Percentiles rank a stretch among this genome's conserved stretches.
phyloP scores from a whole-genome alignment of 2,113 vertebrate species.

The Pollimyrus isidori region DNA sequence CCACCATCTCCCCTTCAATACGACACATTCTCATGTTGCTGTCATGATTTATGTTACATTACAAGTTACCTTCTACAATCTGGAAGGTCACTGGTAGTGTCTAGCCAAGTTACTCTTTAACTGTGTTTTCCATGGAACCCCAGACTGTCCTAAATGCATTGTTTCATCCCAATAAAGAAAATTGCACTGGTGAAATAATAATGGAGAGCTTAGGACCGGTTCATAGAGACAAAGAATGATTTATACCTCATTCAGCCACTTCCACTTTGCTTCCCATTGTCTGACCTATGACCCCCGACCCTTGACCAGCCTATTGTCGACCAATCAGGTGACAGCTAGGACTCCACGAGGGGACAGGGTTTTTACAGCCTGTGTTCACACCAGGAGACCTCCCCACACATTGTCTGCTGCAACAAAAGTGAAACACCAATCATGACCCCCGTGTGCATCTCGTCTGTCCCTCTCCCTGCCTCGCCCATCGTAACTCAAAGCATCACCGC shows the following conservation, averaged over 20 bases:
- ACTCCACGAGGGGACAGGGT: slow-evolving; percentile 37
- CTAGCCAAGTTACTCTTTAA: neutral
- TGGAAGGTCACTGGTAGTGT: neutral
- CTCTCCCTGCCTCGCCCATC: slow-evolving; percentile 16
- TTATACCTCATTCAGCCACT: slow-evolving; percentile 29
- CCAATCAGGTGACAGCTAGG: slow-evolving; percentile 41
- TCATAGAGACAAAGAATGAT: slow-evolving; percentile 12
- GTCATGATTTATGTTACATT: neutral
- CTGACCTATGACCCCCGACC: slow-evolving; percentile 40
- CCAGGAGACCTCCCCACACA: slow-evolving; percentile 36
- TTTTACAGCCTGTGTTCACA: slow-evolving; percentile 43
- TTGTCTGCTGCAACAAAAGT: slow-evolving; percentile 31
- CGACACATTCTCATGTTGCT: neutral
- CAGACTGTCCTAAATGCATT: neutral
- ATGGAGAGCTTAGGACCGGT: neutral
- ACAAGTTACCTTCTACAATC: neutral
- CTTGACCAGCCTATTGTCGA: slow-evolving; percentile 45
- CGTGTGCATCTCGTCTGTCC: slow-evolving; percentile 50
- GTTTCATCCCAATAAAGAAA: neutral
- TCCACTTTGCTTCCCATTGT: slow-evolving; percentile 32
- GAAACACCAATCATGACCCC: slow-evolving; percentile 38
- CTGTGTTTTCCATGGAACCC: neutral
- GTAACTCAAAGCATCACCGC: slow-evolving; percentile 11
- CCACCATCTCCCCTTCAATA: neutral
- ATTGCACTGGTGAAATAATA: neutral